Evolutionary conservation across 2,113 vertebrate species (phyloP).

Genomic region (Stegastes partitus): DNA sequence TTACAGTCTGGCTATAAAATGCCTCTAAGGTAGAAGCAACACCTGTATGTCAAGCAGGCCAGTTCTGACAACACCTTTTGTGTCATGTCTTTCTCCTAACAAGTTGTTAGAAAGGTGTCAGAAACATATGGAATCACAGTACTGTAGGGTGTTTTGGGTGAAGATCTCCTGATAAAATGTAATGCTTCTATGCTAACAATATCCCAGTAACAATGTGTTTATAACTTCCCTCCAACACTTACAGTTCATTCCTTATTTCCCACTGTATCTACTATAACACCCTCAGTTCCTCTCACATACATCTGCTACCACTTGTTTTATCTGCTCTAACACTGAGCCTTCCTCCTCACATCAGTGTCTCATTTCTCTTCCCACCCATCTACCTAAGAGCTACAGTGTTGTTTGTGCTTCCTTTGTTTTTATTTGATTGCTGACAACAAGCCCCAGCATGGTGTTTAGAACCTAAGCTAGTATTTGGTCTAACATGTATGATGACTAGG

Average conservation of each 20-base stretch:
- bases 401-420: slow-evolving; percentile 33
- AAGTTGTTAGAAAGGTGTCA: background rate
- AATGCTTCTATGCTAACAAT: background rate
- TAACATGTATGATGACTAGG: background rate
- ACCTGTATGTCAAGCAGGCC: background rate
- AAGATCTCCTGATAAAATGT: background rate
- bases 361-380: slow-evolving; percentile 23
- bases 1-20: background rate
- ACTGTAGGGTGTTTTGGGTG: background rate
- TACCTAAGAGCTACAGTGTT: no score
- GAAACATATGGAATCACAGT: background rate
- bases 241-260: slow-evolving; percentile 3
- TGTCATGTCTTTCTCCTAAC: background rate
- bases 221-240: slow-evolving; percentile 21
- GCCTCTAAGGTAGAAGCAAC: background rate
- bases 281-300: slow-evolving; percentile 42
- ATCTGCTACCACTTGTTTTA: slow-evolving; percentile 41
- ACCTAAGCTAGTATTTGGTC: no score
- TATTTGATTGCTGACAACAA: slow-evolving; percentile 14
- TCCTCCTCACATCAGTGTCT: slow-evolving; percentile 26
- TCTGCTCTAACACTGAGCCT: slow-evolving; percentile 26
- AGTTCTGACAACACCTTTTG: background rate
- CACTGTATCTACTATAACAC: slow-evolving; percentile 31
- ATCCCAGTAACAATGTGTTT: slow-evolving; percentile 20
- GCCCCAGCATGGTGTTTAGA: background rate